Base-by-base conservation (phyloP, 2,888 invertebrate species). In the Theretra japonica region DNA sequence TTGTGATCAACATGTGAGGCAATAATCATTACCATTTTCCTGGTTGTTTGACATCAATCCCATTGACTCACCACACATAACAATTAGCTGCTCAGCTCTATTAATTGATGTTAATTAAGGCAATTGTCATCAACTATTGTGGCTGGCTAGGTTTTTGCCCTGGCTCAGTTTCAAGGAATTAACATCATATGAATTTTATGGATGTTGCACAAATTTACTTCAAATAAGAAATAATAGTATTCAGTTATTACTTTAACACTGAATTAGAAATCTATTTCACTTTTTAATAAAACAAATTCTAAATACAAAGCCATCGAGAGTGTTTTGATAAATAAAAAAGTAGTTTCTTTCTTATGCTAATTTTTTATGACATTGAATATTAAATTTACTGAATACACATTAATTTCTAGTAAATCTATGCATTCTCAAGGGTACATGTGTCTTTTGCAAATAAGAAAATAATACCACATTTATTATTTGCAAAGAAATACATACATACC, bases 51-150 rank as follows among this genome's bases (percentile, higher is more conserved):
- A 65, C 62, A 41, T 65, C 65, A 65, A 65, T 23, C 2, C 23
- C 48, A 65, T 65, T 65, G 41, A 48, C 65, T 65, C 65, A 48
- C 41, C 62, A 48, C 65, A 65, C 65, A 62, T 62, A 62, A 62
- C 41, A 65, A 65, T 65, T 65, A 48, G 65, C 41, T 70, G 50
- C 8, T 50, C 25, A 56, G 19, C 65, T 21, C 65, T 19, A 28
- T 50, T 62, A 65, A 58, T 58, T 68, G 57, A 58, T 62, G 28
- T 48, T 23, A 58, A 41, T 70, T 56, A 25, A 48, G 23, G n/a
- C 57, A 57, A 57, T 57, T 56, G 65, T 23, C 48, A 23, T n/a
- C 23, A 48, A 23, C 23, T 25, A 65, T 48, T 65, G 65, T 65
- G 48, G 41, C 25, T 6, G 21, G 41, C 23, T 48, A 65, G 41